A percentile compares a stretch with the other conserved stretches of the same genome.
phyloP scores from a whole-genome alignment of 2,888 invertebrate genomes.

The Drepanosiphum platanoidis region DNA sequence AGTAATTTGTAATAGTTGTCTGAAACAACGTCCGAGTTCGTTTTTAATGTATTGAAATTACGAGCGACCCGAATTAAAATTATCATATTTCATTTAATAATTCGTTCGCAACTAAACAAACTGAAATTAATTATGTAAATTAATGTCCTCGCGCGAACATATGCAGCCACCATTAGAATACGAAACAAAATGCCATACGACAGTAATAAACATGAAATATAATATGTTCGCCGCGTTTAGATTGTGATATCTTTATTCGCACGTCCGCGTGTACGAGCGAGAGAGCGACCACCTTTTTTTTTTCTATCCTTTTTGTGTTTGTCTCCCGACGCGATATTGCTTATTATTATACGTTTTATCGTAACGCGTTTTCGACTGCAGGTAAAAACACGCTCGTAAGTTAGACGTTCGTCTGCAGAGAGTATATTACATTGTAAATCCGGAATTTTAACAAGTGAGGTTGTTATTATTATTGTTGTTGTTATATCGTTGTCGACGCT shows the following conservation, averaged over 20 bases:
- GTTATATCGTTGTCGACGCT: no score
- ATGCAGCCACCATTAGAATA: constrained; percentile 1
- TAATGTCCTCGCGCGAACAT: background rate
- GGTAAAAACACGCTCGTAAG: no score
- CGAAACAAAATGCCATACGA: background rate
- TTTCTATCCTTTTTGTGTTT: background rate
- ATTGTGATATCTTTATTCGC: constrained; percentile 9
- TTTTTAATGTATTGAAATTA: constrained; percentile 4
- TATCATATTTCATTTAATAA: constrained; percentile 47
- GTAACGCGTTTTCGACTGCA: no score
- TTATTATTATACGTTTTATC: no score
- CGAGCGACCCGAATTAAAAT: background rate
- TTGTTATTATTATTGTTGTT: no score
- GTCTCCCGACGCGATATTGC: no score
- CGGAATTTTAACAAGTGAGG: no score
- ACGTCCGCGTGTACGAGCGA: no score
- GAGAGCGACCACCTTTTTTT: background rate
- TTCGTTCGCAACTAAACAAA: constrained; percentile 31
- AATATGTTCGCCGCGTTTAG: background rate
- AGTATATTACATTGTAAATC: no score
- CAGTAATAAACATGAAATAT: background rate
- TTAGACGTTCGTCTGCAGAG: no score
- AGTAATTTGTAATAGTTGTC: background rate
- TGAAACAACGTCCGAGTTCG: background rate
- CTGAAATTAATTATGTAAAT: constrained; percentile 41